Conservation (phyloP, 2,888 invertebrate genomes). For the Tubulanus polymorphus region DNA sequence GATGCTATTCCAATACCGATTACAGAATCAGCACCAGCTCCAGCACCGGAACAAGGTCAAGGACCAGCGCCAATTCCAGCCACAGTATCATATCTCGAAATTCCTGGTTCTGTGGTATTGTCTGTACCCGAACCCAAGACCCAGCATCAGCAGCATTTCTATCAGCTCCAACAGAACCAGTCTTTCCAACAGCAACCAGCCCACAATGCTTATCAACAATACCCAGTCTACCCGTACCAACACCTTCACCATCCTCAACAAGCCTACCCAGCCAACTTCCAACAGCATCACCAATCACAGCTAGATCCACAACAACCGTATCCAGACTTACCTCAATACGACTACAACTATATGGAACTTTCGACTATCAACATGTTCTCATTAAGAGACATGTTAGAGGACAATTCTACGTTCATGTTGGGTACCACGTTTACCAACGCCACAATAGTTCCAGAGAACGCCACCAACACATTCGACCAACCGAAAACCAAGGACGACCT, state of each 20-base stretch:
- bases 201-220: not conserved
- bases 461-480: not conserved
- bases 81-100: not conserved
- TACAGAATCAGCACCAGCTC: not conserved
- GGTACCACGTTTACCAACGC: not conserved
- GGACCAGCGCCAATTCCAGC: not conserved
- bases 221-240: not conserved
- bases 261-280: not conserved
- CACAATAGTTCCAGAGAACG: not conserved
- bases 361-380: not conserved
- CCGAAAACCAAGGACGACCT: not conserved
- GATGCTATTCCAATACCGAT: not conserved
- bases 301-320: not conserved
- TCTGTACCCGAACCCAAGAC: not conserved
- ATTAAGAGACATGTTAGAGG: not conserved
- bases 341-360: not conserved
- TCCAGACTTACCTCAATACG: not conserved
- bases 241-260: not conserved
- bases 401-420: not conserved
- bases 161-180: not conserved
- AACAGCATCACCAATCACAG: not conserved
- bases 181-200: not conserved
- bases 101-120: not conserved
- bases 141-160: not conserved
- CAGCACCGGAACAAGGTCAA: not conserved